phyloP scores from a whole-genome alignment of 2,888 invertebrate species.

The Aproaerema taeniolella region DNA sequence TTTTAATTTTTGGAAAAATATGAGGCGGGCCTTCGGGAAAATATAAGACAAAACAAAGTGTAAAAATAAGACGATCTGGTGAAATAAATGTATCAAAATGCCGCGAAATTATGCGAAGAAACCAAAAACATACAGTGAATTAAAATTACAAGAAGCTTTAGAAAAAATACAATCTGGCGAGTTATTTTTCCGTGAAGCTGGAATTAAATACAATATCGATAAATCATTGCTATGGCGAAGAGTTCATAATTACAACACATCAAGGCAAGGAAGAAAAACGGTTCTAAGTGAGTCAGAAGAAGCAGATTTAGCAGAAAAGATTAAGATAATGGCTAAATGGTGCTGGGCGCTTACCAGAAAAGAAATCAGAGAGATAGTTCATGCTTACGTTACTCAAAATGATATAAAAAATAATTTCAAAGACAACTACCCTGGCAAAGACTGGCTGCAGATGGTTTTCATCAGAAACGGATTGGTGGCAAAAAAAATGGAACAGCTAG shows the following conservation, averaged over 20 bases:
- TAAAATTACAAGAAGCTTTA: constrained; percentile 9
- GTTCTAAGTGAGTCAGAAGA: constrained; percentile 10
- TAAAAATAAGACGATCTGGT: no score
- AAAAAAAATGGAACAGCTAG: constrained; percentile 12
- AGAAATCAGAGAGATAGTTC: constrained; percentile 10
- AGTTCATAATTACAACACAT: constrained; percentile 9
- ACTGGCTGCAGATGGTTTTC: constrained; percentile 13
- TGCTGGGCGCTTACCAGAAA: constrained; percentile 13
- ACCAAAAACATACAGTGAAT: constrained; percentile 4
- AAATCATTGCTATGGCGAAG: constrained; percentile 11
- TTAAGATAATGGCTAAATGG: constrained; percentile 13
- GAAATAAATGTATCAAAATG: constrained; percentile 1
- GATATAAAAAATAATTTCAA: constrained; percentile 11
- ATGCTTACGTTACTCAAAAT: constrained; percentile 12
- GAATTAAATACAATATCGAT: constrained; percentile 7
- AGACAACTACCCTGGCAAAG: constrained; percentile 10
- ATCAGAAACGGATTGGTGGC: constrained; percentile 9
- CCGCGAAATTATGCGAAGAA: constrained; percentile 8
- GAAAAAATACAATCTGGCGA: constrained; percentile 8
- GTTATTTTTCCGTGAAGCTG: constrained; percentile 6
- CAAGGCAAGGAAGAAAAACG: constrained; percentile 13
- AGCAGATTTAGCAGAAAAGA: constrained; percentile 12
- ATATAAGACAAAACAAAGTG: no score
- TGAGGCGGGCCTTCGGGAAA: no score
- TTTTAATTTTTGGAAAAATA: no score